These are phyloP conservation scores for Pomacea canaliculata DNA, from an alignment of 2,888 invertebrate species.

Conservation along the genomic window DNA sequence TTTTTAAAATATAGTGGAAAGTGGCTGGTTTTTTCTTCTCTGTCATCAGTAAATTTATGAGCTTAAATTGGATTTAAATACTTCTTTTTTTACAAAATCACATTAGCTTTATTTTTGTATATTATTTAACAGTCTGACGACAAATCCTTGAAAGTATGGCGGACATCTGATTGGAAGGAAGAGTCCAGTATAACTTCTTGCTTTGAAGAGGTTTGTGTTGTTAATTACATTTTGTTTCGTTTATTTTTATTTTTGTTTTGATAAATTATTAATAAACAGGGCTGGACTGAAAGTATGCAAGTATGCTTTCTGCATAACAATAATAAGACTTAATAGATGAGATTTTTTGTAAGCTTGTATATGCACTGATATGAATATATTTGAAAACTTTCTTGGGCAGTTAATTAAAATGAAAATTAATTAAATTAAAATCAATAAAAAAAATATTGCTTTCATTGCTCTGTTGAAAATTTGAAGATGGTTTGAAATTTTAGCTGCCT, in stretches of 20 bases:
- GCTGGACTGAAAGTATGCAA: not conserved
- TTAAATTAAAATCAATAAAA: too few relatives aligned
- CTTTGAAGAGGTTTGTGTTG: conserved; percentile 80
- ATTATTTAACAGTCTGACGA: conserved; percentile 81
- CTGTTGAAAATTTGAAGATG: too few relatives aligned
- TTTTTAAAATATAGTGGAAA: too few relatives aligned
- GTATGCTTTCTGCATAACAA: not conserved
- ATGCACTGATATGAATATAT: too few relatives aligned
- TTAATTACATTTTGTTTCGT: not conserved
- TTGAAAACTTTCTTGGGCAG: too few relatives aligned
- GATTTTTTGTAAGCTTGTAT: too few relatives aligned
- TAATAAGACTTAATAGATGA: not conserved
- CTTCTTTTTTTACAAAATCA: too few relatives aligned
- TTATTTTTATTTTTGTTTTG: not conserved
- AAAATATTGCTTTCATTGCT: too few relatives aligned
- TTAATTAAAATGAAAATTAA: too few relatives aligned
- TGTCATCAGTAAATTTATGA: not conserved
- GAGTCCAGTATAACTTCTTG: conserved; percentile 90
- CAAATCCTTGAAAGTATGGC: conserved; percentile 93
- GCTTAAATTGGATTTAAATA: too few relatives aligned
- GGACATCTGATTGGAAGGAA: conserved; percentile 93
- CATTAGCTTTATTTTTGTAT: too few relatives aligned
- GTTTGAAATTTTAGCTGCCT: too few relatives aligned
- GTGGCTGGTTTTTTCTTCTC: not conserved
- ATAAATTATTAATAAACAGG: not conserved